Percentiles rank a stretch among this genome's conserved stretches.
These are phyloP conservation scores for Gisinianus flammeolus DNA, from an alignment of 2,888 invertebrate genomes.

Conservation along the genomic window DNA sequence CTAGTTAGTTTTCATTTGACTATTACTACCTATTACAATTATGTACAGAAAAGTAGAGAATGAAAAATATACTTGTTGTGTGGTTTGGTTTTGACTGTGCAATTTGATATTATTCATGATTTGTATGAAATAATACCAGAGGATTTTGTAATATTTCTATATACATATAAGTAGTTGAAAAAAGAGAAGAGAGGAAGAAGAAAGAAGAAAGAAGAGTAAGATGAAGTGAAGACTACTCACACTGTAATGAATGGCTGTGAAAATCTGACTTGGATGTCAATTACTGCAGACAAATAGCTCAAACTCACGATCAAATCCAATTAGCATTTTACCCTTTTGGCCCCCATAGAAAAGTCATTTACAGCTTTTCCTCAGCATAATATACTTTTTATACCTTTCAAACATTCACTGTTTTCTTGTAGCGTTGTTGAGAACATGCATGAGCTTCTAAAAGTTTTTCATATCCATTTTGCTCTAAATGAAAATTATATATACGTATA, in stretches of 20 bases:
- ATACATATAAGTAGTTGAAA: neutral
- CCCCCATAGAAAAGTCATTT: slow-evolving; percentile 33
- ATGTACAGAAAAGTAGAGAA: too few species aligned
- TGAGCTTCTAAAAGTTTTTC: neutral
- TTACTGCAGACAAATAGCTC: slow-evolving; percentile 56
- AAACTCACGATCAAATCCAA: slow-evolving; percentile 58
- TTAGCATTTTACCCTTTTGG: slow-evolving; percentile 46
- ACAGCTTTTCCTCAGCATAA: slow-evolving; percentile 16
- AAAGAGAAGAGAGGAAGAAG: neutral
- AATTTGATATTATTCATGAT: neutral
- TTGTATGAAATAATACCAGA: neutral
- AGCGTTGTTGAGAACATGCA: too few species aligned
- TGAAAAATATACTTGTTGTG: too few species aligned
- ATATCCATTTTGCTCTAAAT: neutral
- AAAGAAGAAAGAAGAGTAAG: slow-evolving; percentile 4
- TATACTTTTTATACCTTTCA: neutral
- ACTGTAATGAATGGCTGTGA: slow-evolving; percentile 43
- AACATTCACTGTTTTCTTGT: too few species aligned
- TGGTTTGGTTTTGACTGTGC: too few species aligned
- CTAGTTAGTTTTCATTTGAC: too few species aligned
- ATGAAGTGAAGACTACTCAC: slow-evolving; percentile 33
- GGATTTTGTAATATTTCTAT: neutral
- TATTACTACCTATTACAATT: too few species aligned
- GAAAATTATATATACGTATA: slow-evolving; percentile 15
- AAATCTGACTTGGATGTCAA: slow-evolving; percentile 50